These are phyloP conservation scores for Sphaerodactylus townsendi DNA, from an alignment of 2,113 vertebrate species.

Conservation along the genomic window DNA sequence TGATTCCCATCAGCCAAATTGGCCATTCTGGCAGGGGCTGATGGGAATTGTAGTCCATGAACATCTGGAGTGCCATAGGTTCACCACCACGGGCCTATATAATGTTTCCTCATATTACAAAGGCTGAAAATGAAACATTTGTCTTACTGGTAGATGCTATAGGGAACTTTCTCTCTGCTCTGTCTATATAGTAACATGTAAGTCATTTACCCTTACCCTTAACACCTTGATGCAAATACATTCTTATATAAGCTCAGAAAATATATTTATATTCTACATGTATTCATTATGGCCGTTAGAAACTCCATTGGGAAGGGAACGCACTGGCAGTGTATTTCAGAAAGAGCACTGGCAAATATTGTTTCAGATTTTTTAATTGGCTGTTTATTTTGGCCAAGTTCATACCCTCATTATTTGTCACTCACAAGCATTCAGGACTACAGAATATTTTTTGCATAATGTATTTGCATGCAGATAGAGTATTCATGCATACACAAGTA, in stretches of 20 bases:
- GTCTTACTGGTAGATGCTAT: not conserved
- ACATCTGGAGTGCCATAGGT: too few relatives aligned
- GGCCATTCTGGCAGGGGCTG: too few relatives aligned
- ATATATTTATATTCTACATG: constrained; percentile 5
- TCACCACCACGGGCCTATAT: too few relatives aligned
- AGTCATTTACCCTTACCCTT: not conserved
- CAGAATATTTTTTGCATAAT: constrained; percentile 5
- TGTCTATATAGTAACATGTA: not conserved
- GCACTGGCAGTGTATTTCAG: constrained; percentile 18
- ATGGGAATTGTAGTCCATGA: too few relatives aligned
- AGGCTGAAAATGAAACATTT: not conserved
- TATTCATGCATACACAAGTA: constrained; percentile 4
- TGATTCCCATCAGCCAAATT: too few relatives aligned
- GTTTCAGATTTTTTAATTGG: constrained; percentile 28
- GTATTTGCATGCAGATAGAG: constrained; percentile 20
- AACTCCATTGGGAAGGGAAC: not conserved
- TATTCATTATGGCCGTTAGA: constrained; percentile 19
- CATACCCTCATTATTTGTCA: constrained; percentile 21
- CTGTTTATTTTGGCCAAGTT: constrained; percentile 24
- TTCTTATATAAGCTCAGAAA: not conserved
- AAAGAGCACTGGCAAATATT: not conserved
- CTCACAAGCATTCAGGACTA: constrained; percentile 15
- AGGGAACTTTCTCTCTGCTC: not conserved
- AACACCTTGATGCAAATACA: not conserved
- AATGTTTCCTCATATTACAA: not conserved